Base-by-base conservation (phyloP, 2,113 vertebrate species). In the Melanerpes aurifrons region DNA sequence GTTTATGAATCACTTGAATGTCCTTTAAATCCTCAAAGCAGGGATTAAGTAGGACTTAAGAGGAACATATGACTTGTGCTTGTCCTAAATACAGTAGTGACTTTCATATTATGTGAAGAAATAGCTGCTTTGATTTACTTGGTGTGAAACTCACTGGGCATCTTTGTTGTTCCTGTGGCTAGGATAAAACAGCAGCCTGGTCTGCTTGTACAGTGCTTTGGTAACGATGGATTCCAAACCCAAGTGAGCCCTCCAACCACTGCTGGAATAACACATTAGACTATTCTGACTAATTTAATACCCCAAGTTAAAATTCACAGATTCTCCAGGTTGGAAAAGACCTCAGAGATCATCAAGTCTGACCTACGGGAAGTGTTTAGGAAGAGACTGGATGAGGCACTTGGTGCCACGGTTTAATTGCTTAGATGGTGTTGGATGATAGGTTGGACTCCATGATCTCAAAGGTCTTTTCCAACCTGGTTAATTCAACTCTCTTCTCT, bases 31-130 rank as follows among this genome's bases (percentile, higher is more conserved):
- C 94, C 82, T 74, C 87, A 77, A 86, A 95, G 87, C 89, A 80
- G 91, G 94, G 96, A 96, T 96, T 96, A 96, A 95, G 91, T 45
- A 69, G 82, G 91, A 92, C 28, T 96, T 96, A 93, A 74, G 91
- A 87, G 75, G 91, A 89, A 91, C 87, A 86, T 95, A 94, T 71
- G 79, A 95, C 84, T 93, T 90, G 79, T 87, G 71, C 91, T 91
- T 89, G 84, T 89, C 96, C 94, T 94, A 68, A 91, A 82, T 94
- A 93, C 84, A 93, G 79, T 80, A 32, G 29, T 76, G 77, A 91
- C 71, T 93, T 89, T 68, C 71, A 77, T 48, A 43, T 71, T 61
- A 68, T 29, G 15, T 0, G 10, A 75, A 54, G 72, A 92, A 96
- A 89, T 20, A 63, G 8, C 22, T 92, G 67, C 68, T 93, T 87